These are phyloP conservation scores for Rotaria macrura DNA, from an alignment of 2,888 invertebrate species.

Conservation along the genomic window DNA sequence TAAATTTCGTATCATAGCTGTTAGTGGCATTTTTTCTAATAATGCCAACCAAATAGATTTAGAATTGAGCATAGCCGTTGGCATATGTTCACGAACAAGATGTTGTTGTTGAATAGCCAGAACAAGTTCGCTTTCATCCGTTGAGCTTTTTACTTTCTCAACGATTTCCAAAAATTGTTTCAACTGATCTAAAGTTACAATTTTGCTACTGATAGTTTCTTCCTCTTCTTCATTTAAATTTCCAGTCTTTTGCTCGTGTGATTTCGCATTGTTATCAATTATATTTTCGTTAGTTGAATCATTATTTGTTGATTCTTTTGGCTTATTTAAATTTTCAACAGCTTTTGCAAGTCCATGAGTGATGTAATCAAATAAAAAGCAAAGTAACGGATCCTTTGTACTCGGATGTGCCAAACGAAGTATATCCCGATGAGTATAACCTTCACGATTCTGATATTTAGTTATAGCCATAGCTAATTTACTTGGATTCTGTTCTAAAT, in stretches of 20 bases:
- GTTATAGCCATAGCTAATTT: conserved; percentile 59
- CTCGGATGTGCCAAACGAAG: conserved; percentile 49
- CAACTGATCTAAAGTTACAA: conserved; percentile 37
- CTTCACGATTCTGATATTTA: conserved; percentile 57
- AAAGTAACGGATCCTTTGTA: conserved; percentile 36
- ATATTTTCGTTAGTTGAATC: conserved; percentile 38
- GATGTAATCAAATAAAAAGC: conserved; percentile 12
- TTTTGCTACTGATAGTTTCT: conserved; percentile 35
- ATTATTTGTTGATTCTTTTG: conserved; percentile 27
- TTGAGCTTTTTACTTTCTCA: conserved; percentile 40
- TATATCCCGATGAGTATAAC: conserved; percentile 63
- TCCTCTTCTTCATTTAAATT: conserved; percentile 34
- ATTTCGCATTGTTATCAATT: no score
- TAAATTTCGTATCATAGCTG: conserved; percentile 47
- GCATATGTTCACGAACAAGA: conserved; percentile 62
- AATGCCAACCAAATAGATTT: conserved; percentile 55
- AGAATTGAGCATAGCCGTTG: conserved; percentile 59
- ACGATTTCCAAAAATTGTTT: conserved; percentile 41
- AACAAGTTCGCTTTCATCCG: conserved; percentile 38
- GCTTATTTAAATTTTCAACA: not conserved
- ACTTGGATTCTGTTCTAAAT: conserved; percentile 53
- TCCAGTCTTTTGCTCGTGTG: not conserved
- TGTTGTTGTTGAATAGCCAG: conserved; percentile 47
- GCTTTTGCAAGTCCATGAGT: not conserved
- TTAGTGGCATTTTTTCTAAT: conserved; percentile 48